A percentile compares a stretch with the other conserved stretches of the same genome.
phyloP scores from a whole-genome alignment of 1,140 invertebrate species.

The Lepidurus apus region DNA sequence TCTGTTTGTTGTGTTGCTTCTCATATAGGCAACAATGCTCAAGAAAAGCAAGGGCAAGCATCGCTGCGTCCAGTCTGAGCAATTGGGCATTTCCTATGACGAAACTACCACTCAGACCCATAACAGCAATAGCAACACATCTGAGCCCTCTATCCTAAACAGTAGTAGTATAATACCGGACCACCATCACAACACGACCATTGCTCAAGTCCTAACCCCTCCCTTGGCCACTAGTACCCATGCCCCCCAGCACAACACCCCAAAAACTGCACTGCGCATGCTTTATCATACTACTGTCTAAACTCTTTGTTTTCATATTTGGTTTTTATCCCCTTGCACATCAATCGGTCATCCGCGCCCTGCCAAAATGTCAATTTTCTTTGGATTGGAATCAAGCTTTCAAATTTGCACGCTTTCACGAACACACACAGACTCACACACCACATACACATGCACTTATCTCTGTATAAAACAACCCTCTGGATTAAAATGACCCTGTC shows the following conservation, averaged over 20 bases:
- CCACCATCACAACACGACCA: background rate
- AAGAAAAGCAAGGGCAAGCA: slow-evolving; percentile 76
- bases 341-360: too few species aligned
- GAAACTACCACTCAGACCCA: background rate
- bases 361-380: too few species aligned
- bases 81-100: slow-evolving; percentile 21
- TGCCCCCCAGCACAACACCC: slow-evolving; percentile 2
- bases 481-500: background rate
- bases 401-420: background rate
- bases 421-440: background rate
- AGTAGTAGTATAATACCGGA: slow-evolving; percentile 11
- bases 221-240: background rate
- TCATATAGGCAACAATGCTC: slow-evolving; percentile 70
- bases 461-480: background rate
- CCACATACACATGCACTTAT: slow-evolving; percentile 3
- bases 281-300: background rate
- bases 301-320: background rate
- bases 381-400: too few species aligned
- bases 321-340: background rate
- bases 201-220: background rate
- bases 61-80: slow-evolving; percentile 20
- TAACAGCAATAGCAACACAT: slow-evolving; percentile 19
- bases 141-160: background rate
- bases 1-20: slow-evolving; percentile 30
- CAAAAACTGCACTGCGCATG: slow-evolving; percentile 1